Conservation (phyloP, 2,888 invertebrate species). For the Pantelozetes paolii region DNA sequence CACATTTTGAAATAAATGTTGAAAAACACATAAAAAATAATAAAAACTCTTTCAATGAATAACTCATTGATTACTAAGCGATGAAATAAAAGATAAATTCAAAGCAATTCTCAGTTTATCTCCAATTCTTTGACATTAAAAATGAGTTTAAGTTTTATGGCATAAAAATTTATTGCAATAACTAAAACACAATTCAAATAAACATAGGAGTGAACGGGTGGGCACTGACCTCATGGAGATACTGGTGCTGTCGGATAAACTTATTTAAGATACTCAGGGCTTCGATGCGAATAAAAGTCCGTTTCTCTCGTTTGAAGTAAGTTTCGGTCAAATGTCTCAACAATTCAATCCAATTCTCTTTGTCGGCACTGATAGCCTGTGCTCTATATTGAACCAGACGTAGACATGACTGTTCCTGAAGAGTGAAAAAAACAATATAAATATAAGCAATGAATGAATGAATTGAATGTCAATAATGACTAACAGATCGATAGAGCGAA, state of each 20-base stretch:
- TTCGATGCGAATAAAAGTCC: constrained; percentile 42
- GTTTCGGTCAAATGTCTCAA: constrained; percentile 44
- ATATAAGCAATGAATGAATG: constrained; percentile 29
- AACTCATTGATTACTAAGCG: no score
- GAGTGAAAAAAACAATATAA: not conserved
- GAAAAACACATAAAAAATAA: no score
- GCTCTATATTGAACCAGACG: constrained; percentile 42
- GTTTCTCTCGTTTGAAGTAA: constrained; percentile 43
- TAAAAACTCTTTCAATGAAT: no score
- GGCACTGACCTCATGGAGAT: constrained; percentile 45
- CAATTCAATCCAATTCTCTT: constrained; percentile 41
- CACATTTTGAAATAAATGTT: no score
- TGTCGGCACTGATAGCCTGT: constrained; percentile 37
- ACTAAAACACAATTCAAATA: not conserved
- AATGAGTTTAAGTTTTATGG: no score
- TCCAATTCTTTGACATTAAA: no score
- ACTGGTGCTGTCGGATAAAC: constrained; percentile 34
- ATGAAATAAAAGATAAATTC: no score
- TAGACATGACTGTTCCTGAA: constrained; percentile 41
- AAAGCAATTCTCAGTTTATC: no score
- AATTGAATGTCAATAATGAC: not conserved
- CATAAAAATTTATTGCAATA: no score
- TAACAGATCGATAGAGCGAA: constrained; percentile 41
- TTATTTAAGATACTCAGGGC: constrained; percentile 41
- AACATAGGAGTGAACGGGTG: not conserved